Evolutionary conservation across 2,888 invertebrate genomes (phyloP), one percentile per base, ranked within the genome.

Genomic region (Amphiduros pacificus): DNA sequence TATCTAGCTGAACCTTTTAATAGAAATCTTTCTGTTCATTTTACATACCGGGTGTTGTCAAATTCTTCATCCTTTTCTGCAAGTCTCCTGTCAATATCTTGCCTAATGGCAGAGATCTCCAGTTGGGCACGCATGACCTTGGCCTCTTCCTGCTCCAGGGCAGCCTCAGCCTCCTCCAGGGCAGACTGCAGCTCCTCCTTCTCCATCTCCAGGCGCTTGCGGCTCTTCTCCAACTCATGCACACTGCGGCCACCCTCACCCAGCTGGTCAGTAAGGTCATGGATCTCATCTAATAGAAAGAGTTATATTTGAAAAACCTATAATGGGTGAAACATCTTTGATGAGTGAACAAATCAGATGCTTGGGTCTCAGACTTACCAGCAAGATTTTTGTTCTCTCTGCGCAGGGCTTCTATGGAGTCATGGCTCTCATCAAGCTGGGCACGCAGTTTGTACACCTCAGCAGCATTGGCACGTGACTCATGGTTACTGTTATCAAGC

Each of bases 61-160:
- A 99, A 99, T 87, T 99, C 99, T 82, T 99, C 99, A 83, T 99
- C 99, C 88, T 99, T 99, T 89, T 99, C 99, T 84, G 96, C 96
- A 85, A 99, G 94, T 82, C 99, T 91, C 82, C 97, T 92, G 87
- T 99, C 99, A 85, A 99, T 98, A 87, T 99, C 98, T 86, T 96
- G 94, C 84, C 98, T 92, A 80, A 99, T 96, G 86, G 97, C 96
- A 78, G 94, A 94, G 84, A 98, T 89, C 87, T 99, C 98, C 75
- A 98, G 89, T 86, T 98, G 98, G 80, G 93, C 92, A 78, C 98
- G 92, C 71, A 79, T 75, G 26, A 84, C 85, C 87, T 97, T 99
- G 90, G 97, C 97, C 86, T 99, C 99, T 85, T 99, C 99, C 85
- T 98, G 97, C 88, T 99, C 99, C 73, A 99, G 90, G 74, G 99